phyloP scores from a whole-genome alignment of 2,113 vertebrate species.

The Aleadryas rufinucha region DNA sequence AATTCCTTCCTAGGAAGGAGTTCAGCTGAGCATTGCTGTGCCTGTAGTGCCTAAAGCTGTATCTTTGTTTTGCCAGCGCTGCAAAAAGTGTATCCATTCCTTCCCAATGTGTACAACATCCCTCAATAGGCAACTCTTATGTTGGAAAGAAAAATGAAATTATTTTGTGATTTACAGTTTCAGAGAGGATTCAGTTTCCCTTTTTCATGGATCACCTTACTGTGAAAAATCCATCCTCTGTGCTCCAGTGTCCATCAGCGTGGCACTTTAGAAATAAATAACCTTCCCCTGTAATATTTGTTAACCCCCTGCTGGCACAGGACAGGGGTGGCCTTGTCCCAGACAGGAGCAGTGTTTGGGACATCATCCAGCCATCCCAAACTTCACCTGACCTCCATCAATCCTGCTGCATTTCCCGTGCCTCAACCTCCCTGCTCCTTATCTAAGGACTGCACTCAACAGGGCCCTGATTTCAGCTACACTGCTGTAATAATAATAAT shows the following conservation, averaged over 20 bases:
- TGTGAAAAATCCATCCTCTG: not conserved
- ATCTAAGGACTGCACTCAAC: not conserved
- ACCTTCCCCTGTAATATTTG: not conserved
- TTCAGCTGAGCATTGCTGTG: too few relatives aligned
- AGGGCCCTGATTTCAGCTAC: not conserved
- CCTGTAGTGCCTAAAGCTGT: not conserved
- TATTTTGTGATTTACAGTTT: not conserved
- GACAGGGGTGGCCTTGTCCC: not conserved
- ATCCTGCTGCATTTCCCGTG: not conserved
- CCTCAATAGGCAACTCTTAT: not conserved
- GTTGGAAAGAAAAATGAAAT: not conserved
- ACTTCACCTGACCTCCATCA: not conserved
- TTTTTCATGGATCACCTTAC: not conserved
- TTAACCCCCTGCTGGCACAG: not conserved
- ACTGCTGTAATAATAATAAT: not conserved
- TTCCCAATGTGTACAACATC: not conserved
- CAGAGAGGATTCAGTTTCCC: not conserved
- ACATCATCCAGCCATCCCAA: not conserved
- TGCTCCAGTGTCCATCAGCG: not conserved
- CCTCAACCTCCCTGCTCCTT: not conserved
- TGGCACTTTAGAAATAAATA: not conserved
- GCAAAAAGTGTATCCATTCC: not conserved
- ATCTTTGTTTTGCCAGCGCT: not conserved
- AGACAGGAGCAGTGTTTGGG: rapidly evolving
- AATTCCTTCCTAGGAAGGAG: not conserved